Evolutionary conservation across 2,797 vertebrate genomes (phyloP).

Genomic region (Eulemur rubriventer): DNA sequence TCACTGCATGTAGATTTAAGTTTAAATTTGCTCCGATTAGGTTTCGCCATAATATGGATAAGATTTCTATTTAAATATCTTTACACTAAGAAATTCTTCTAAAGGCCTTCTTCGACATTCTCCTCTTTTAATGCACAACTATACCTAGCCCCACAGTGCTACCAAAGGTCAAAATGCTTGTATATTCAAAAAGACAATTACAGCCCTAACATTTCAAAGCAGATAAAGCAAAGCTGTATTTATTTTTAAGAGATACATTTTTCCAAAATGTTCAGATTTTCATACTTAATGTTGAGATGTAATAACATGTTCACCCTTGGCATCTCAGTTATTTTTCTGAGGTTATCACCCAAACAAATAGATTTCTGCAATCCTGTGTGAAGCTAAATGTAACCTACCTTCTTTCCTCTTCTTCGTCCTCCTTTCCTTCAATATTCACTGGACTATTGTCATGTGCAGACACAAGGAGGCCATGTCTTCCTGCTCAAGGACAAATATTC

Average conservation of each 20-base stretch:
- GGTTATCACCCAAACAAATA: neutral
- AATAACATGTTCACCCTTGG: neutral
- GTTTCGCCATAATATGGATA: neutral
- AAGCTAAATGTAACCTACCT: neutral
- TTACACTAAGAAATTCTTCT: neutral
- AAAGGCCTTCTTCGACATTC: neutral
- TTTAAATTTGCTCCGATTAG: slow-evolving; percentile 43
- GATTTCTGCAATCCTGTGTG: neutral
- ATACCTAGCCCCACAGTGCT: neutral
- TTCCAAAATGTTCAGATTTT: slow-evolving; percentile 21
- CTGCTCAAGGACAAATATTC: neutral
- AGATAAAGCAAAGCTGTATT: slow-evolving; percentile 7
- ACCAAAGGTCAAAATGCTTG: slow-evolving; percentile 32
- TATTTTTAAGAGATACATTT: slow-evolving; percentile 49
- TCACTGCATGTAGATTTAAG: neutral
- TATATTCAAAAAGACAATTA: slow-evolving; percentile 40
- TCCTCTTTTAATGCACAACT: slow-evolving; percentile 1
- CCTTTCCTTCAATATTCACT: neutral
- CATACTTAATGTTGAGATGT: neutral
- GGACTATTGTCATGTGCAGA: neutral
- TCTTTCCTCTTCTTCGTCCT: neutral
- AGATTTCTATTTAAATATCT: slow-evolving; percentile 8
- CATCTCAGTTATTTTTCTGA: slow-evolving; percentile 5
- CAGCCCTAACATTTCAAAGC: slow-evolving; percentile 23
- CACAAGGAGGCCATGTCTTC: neutral